A percentile compares a stretch with the other conserved stretches of the same genome.
Evolutionary conservation across 2,888 invertebrate genomes (phyloP).

Genomic region (Netelia inedita): DNA sequence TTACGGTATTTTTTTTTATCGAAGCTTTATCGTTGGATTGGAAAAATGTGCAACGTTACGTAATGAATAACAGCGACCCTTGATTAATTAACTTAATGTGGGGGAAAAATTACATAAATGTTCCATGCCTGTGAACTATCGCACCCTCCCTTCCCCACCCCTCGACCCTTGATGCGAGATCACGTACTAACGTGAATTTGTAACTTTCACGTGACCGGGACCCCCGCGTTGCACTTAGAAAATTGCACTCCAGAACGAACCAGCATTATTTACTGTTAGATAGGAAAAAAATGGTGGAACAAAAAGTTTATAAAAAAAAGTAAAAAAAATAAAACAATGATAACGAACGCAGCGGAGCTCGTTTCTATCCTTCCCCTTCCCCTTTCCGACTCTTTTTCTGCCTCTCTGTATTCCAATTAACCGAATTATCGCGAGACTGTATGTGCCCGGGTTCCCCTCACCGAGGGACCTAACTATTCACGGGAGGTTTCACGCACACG

Average conservation of each 20-base stretch:
- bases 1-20: not conserved
- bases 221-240: slow-evolving; percentile 70
- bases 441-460: slow-evolving; percentile 47
- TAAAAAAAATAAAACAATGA: not conserved
- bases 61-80: not conserved
- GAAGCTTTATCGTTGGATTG: not conserved
- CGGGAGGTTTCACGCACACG: slow-evolving; percentile 62
- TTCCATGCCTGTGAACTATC: slow-evolving; percentile 2
- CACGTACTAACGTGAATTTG: slow-evolving; percentile 40
- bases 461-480: slow-evolving; percentile 72
- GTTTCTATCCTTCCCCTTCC: slow-evolving; percentile 39
- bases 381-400: slow-evolving; percentile 31
- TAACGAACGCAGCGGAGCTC: slow-evolving; percentile 31
- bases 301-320: slow-evolving; percentile 8
- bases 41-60: not conserved
- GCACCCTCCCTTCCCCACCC: too few species aligned
- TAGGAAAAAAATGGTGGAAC: slow-evolving; percentile 6
- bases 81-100: slow-evolving; percentile 10
- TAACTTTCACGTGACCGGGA: slow-evolving; percentile 44
- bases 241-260: slow-evolving; percentile 71
- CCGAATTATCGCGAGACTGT: slow-evolving; percentile 78
- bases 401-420: slow-evolving; percentile 79
- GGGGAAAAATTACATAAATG: not conserved
- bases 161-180: slow-evolving; percentile 2
- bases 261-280: slow-evolving; percentile 49